phyloP scores from a whole-genome alignment of 2,888 invertebrate species.

The Megaustenia siamemsis region DNA sequence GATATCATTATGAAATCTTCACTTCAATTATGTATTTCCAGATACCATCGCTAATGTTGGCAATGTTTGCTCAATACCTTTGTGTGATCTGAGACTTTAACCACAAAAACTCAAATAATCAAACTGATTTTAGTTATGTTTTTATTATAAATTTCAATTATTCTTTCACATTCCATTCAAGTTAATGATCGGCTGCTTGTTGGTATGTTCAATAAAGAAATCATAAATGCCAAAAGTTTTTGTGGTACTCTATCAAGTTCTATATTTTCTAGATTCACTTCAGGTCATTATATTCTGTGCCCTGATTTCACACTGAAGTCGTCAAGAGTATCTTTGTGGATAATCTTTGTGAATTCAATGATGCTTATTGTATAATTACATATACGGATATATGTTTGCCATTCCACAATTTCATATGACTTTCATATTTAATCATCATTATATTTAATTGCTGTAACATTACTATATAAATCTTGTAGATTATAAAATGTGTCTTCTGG shows the following conservation, averaged over 20 bases:
- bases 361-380: background rate
- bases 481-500: too few species aligned
- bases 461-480: too few species aligned
- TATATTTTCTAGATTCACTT: background rate
- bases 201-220: background rate
- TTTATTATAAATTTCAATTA: background rate
- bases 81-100: background rate
- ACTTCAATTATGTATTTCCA: background rate
- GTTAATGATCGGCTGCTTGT: background rate
- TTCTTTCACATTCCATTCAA: conserved; percentile 17
- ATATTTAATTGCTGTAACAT: background rate
- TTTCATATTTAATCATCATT: background rate
- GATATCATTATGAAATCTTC: background rate
- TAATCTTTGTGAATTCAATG: background rate
- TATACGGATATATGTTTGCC: background rate
- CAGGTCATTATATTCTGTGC: too few species aligned
- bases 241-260: background rate
- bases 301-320: background rate
- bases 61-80: background rate
- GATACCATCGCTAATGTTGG: background rate
- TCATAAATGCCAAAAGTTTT: background rate
- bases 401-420: background rate
- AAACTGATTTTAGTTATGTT: background rate
- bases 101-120: background rate
- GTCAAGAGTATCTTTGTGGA: background rate